Evolutionary conservation across 2,888 invertebrate genomes (phyloP).

Genomic region (Acanthoscelides obtectus): DNA sequence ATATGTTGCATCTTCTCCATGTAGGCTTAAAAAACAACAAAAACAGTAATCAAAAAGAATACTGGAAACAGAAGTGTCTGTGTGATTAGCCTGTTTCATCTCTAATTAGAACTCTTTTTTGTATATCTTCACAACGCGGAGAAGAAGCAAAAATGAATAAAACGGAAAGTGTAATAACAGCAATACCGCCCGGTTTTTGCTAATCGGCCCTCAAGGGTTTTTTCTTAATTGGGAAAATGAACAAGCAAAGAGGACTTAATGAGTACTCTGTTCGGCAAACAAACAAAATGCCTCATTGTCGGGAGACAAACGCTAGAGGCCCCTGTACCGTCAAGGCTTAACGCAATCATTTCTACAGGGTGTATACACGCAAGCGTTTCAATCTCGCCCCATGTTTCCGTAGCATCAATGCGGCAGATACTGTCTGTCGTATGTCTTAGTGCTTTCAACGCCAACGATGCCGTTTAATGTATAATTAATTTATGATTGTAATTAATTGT

Average conservation of each 20-base stretch:
- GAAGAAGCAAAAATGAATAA: slow-evolving; percentile 6
- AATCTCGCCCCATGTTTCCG: too few species aligned
- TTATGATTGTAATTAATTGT: too few species aligned
- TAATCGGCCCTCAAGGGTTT: slow-evolving; percentile 6
- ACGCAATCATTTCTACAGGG: not conserved
- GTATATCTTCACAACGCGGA: slow-evolving; percentile 4
- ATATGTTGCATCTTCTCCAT: too few species aligned
- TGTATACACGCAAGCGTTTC: not conserved
- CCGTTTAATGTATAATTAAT: too few species aligned
- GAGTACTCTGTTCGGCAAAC: not conserved
- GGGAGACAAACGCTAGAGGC: not conserved
- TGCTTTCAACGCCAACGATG: too few species aligned
- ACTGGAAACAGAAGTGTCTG: not conserved
- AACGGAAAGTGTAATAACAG: slow-evolving; percentile 7
- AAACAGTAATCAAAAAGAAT: too few species aligned
- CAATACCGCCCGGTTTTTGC: not conserved
- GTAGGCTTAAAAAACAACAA: too few species aligned
- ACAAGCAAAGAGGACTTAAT: slow-evolving; percentile 3
- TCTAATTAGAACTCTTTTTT: not conserved
- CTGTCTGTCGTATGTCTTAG: too few species aligned
- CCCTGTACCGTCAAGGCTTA: not conserved
- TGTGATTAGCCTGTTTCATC: not conserved
- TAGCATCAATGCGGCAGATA: too few species aligned
- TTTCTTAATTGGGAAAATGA: slow-evolving; percentile 11
- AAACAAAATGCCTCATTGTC: not conserved